phyloP scores from a whole-genome alignment of 2,797 vertebrate species.

The Leptatherina wallacei region DNA sequence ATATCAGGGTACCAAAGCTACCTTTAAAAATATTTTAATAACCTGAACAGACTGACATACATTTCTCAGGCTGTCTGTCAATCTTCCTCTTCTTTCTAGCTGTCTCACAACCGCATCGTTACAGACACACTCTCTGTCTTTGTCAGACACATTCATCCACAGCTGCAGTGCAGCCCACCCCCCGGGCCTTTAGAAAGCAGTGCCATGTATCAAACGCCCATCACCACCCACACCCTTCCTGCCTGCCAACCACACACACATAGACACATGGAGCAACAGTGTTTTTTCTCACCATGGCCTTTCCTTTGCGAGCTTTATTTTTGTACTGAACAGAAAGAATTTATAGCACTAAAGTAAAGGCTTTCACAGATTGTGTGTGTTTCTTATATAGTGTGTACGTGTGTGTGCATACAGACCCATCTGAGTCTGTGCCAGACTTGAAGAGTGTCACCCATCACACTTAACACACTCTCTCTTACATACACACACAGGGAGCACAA shows the following conservation, averaged over 20 bases:
- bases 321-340: constrained; percentile 55
- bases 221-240: constrained; percentile 79
- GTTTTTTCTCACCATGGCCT: constrained; percentile 52
- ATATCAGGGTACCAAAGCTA: neutral
- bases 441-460: constrained; percentile 64
- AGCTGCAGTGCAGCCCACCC: constrained; percentile 81
- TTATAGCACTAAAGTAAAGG: constrained; percentile 68
- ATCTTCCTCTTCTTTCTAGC: constrained; percentile 49
- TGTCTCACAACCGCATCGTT: constrained; percentile 50
- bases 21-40: constrained; percentile 46
- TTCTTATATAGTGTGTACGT: constrained; percentile 26
- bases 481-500: constrained; percentile 58
- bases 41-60: constrained; percentile 44
- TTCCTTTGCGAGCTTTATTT: constrained; percentile 64
- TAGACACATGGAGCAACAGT: constrained; percentile 48
- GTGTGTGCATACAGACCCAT: constrained; percentile 25
- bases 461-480: constrained; percentile 31
- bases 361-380: constrained; percentile 41
- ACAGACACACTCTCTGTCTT: constrained; percentile 71
- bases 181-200: constrained; percentile 71
- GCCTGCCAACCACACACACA: constrained; percentile 53
- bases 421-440: constrained; percentile 55
- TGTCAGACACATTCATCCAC: constrained; percentile 74
- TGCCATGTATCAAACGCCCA: constrained; percentile 83
- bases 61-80: constrained; percentile 54